Percentiles rank a stretch among this genome's conserved stretches.
These are phyloP conservation scores for Paralichthys olivaceus DNA, from an alignment of 2,113 vertebrate species.

Conservation along the genomic window DNA sequence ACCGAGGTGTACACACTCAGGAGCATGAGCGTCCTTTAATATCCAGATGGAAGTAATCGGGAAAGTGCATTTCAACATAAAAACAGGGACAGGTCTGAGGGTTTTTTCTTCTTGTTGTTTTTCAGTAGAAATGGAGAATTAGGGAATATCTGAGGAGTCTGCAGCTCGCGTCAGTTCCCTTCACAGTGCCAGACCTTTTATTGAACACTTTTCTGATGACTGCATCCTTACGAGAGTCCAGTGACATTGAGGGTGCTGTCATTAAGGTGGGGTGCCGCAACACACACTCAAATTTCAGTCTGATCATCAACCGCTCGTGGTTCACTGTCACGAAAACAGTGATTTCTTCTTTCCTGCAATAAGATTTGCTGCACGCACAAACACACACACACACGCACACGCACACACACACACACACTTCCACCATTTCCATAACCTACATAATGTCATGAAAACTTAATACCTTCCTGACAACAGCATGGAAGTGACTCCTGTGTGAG, in stretches of 20 bases:
- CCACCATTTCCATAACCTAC: neutral
- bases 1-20: conserved; percentile 45
- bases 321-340: conserved; percentile 25
- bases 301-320: neutral
- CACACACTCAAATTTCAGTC: neutral
- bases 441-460: too few species aligned
- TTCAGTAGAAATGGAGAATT: neutral
- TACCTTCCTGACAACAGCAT: neutral
- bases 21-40: conserved; percentile 33
- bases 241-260: neutral
- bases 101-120: neutral
- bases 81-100: conserved; percentile 3
- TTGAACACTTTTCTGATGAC: conserved; percentile 17
- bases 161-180: neutral
- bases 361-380: too few species aligned
- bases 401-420: neutral
- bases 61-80: conserved; percentile 69
- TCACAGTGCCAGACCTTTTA: conserved; percentile 11
- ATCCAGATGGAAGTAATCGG: conserved; percentile 66
- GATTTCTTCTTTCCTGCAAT: conserved; percentile 37
- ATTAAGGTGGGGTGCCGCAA: neutral
- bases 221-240: conserved; percentile 2
- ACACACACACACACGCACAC: too few species aligned
- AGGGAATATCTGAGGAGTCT: neutral
- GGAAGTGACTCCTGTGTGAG: neutral